phyloP scores from a whole-genome alignment of 2,113 vertebrate species.

The Cyprinus carpio region DNA sequence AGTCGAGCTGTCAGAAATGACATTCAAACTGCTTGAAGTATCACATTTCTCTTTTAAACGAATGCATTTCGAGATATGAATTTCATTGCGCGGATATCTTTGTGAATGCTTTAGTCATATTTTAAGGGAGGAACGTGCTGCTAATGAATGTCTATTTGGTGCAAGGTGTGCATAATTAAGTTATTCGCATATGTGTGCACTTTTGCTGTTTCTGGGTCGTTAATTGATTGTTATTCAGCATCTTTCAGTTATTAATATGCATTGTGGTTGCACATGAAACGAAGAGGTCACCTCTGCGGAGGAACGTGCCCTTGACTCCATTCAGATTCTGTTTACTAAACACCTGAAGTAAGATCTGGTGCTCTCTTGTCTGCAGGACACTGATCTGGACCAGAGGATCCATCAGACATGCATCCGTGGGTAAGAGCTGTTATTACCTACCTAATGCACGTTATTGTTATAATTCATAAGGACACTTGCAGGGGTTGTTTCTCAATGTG shows the following conservation, averaged over 20 bases:
- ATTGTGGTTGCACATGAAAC: neutral
- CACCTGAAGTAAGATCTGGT: neutral
- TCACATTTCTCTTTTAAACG: neutral
- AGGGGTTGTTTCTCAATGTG: neutral
- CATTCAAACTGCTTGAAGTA: neutral
- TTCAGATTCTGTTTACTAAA: neutral
- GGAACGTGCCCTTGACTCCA: slow-evolving; percentile 12
- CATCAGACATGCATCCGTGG: slow-evolving; percentile 70
- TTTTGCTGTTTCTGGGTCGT: too few relatives aligned
- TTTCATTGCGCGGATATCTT: neutral
- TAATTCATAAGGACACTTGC: neutral
- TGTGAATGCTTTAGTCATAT: neutral
- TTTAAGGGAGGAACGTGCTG: neutral
- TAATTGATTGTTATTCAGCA: neutral
- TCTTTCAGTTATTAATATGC: neutral
- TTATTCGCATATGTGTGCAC: neutral
- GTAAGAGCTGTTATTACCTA: slow-evolving; percentile 60
- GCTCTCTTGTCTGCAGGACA: slow-evolving; percentile 61
- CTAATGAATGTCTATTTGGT: neutral
- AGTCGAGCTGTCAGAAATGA: neutral
- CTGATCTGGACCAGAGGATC: slow-evolving; percentile 72
- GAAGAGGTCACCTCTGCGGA: slow-evolving; percentile 14
- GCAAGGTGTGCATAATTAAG: neutral
- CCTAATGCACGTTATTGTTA: neutral
- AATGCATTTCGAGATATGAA: neutral